Conservation (phyloP, 2,797 vertebrate genomes). For the Muraenolepis orangiensis region DNA sequence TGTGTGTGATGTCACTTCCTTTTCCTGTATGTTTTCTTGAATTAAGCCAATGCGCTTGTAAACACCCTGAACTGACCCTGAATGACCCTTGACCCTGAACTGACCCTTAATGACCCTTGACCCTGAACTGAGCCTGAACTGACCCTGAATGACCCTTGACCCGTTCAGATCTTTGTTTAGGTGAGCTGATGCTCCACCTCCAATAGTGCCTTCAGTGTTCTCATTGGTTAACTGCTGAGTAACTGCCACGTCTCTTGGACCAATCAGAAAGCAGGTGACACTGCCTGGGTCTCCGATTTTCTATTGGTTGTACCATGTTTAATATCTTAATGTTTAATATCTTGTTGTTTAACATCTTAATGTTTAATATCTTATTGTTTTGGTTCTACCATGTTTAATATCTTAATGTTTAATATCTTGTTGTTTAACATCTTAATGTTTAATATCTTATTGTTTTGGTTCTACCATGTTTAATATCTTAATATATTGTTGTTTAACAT, state of each 20-base stretch:
- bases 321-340: no score
- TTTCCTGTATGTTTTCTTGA: no score
- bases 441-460: neutral
- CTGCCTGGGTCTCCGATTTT: no score
- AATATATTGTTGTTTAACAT: no score
- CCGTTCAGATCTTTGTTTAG: no score
- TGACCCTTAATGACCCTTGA: conserved; percentile 26
- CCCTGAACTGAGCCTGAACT: conserved; percentile 4
- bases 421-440: neutral
- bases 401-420: neutral
- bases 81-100: conserved; percentile 4
- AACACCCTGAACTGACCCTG: no score
- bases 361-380: neutral
- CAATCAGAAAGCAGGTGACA: neutral
- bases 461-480: neutral
- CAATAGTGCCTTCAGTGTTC: conserved; percentile 68
- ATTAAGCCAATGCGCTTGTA: no score
- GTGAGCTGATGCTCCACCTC: conserved; percentile 21
- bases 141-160: conserved; percentile 27
- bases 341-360: neutral
- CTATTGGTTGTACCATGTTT: neutral
- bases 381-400: neutral
- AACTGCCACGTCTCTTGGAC: neutral
- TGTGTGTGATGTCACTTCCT: no score
- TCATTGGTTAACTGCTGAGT: conserved; percentile 17